Evolutionary conservation across 2,888 invertebrate genomes (phyloP).

Genomic region (Fragum sueziense): DNA sequence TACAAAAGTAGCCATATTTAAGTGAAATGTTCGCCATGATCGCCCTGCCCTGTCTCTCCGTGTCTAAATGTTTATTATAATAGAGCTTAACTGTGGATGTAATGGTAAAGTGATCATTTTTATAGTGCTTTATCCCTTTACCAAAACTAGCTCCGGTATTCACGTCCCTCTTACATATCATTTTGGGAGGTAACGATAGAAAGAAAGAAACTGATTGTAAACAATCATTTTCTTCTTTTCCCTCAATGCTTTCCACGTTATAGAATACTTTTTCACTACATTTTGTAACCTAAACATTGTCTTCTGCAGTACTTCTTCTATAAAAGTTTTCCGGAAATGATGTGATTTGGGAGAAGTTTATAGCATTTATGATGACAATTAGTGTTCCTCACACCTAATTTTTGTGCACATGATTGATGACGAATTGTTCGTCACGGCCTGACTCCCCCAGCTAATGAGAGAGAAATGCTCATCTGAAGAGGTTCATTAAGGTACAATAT

Average conservation of each 20-base stretch:
- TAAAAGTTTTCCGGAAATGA: no score
- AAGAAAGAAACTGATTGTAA: no score
- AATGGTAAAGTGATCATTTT: slow-evolving; percentile 10
- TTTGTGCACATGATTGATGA: slow-evolving; percentile 1
- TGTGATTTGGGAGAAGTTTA: no score
- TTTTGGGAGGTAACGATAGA: no score
- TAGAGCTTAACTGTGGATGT: not conserved
- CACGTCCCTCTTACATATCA: no score
- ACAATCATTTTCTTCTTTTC: no score
- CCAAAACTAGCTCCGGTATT: no score
- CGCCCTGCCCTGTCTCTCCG: no score
- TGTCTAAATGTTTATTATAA: not conserved
- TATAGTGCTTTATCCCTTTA: slow-evolving; percentile 4
- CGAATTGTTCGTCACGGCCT: slow-evolving; percentile 14
- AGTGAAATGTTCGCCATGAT: not conserved
- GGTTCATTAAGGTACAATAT: not conserved
- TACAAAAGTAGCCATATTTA: slow-evolving; percentile 3
- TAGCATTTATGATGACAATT: slow-evolving; percentile 14
- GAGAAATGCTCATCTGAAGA: not conserved
- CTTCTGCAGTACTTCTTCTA: no score
- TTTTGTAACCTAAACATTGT: no score
- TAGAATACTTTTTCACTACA: no score
- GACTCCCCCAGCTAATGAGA: slow-evolving; percentile 6
- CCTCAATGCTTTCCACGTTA: no score
- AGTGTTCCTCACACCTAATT: not conserved